Base-by-base conservation (phyloP, 37 sponge, comb jelly and placozoan genomes). In the Halichondria panicea region DNA sequence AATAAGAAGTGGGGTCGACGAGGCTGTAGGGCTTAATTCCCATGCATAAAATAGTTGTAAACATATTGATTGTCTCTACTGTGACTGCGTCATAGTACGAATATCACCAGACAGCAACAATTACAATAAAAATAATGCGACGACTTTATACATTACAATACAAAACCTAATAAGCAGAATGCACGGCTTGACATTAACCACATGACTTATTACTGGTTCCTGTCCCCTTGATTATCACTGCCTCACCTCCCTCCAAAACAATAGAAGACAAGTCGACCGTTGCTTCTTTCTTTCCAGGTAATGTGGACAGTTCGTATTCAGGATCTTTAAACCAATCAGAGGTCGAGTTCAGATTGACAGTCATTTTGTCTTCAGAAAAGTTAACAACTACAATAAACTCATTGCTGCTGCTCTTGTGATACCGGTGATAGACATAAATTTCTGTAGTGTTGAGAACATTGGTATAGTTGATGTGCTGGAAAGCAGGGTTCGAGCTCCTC, bases 331-430 rank as follows among this genome's bases (percentile, higher is more conserved):
- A 56, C 0, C 2, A 1, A 44, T 43, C 59, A 3, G 22, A 45
- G 7, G 37, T 63, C 31, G 42, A 35, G 36, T 46, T 33, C 28
- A 81, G 11, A 21, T 73, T 58, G 3, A 56, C 79, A 28, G 53
- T 74, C 1, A 56, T 54, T 2, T 33, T 35, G 0, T 71, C 27
- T 11, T 50, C 33, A 24, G 68, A 57, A 63, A 91, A 91, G 55
- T 91, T 91, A 5, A 91, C 73, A 36, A 87, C 70, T 1, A 91
- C 76, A 0, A 83, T 30, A 56, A 48, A 74, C 38, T 78, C 43
- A 18, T 76, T 43, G 18, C 41, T 48, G 53, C 41, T 52, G 25
- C 50, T 65, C 7, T 67, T 55, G 54, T 69, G 54, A 48, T 70
- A 82, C 4, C 95, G 84, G 15, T 52, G 66, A 65, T 68, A 94